Evolutionary conservation across 2,797 vertebrate genomes (phyloP).

Genomic region (Acipenser ruthenus): DNA sequence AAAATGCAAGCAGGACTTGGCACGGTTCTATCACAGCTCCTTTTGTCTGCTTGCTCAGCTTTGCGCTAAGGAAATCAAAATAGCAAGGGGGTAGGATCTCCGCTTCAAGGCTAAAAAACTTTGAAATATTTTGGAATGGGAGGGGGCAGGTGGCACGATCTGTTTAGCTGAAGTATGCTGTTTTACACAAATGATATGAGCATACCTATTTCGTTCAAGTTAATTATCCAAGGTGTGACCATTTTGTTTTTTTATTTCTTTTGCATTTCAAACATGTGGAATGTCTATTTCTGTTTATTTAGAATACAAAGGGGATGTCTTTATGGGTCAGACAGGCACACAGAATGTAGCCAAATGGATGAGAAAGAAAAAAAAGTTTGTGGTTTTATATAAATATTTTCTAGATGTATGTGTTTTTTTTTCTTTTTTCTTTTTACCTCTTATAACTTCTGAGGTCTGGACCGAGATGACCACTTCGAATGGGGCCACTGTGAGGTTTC

Average conservation of each 20-base stretch:
- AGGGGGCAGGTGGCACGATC: slow-evolving; percentile 21
- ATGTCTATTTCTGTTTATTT: slow-evolving; percentile 19
- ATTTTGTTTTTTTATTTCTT: slow-evolving; percentile 14
- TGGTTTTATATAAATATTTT: slow-evolving; percentile 7
- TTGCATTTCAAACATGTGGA: slow-evolving; percentile 14
- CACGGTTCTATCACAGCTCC: slow-evolving; percentile 72
- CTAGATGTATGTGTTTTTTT: slow-evolving; percentile 15
- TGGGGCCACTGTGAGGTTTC: slow-evolving; percentile 6
- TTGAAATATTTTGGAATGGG: slow-evolving; percentile 22
- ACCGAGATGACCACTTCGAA: slow-evolving; percentile 6
- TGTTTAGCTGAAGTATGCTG: slow-evolving; percentile 19
- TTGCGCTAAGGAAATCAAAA: slow-evolving; percentile 40
- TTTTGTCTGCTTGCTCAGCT: slow-evolving; percentile 80
- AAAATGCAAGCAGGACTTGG: slow-evolving; percentile 74
- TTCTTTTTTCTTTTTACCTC: slow-evolving; percentile 8
- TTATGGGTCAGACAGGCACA: slow-evolving; percentile 16
- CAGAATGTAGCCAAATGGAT: slow-evolving; percentile 17
- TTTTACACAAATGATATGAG: slow-evolving; percentile 18
- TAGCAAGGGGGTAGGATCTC: slow-evolving; percentile 35
- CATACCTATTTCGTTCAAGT: slow-evolving; percentile 22
- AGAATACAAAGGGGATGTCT: slow-evolving; percentile 16
- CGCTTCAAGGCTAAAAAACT: slow-evolving; percentile 32
- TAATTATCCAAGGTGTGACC: slow-evolving; percentile 20
- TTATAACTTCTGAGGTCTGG: neutral
- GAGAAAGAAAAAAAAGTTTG: slow-evolving; percentile 21